phyloP scores from a whole-genome alignment of 2,113 vertebrate genomes.

The Antigone vipio region DNA sequence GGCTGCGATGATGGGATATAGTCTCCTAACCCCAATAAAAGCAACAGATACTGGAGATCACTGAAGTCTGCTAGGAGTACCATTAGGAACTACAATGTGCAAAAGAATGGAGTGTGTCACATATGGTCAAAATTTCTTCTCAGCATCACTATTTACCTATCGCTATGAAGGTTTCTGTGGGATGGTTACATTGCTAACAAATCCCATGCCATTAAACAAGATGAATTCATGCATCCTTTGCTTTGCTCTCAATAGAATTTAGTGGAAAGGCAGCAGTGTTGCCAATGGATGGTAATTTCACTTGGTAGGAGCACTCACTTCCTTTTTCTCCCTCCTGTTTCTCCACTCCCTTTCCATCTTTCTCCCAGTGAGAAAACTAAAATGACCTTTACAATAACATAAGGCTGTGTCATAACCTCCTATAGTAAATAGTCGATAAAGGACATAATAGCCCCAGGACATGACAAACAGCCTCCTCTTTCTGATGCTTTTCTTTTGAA shows the following conservation, averaged over 20 bases:
- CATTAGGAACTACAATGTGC: not conserved
- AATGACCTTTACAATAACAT: not conserved
- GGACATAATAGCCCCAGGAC: not conserved
- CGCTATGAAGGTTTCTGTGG: not conserved
- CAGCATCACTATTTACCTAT: not conserved
- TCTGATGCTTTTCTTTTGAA: not conserved
- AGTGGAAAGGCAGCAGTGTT: not conserved
- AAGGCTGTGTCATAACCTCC: not conserved
- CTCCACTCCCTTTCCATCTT: not conserved
- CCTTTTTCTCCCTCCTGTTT: not conserved
- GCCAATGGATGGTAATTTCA: not conserved
- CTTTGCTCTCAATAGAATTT: not conserved
- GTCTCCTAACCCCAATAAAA: not conserved
- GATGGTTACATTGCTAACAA: not conserved
- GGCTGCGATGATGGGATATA: not conserved
- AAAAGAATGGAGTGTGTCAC: not conserved
- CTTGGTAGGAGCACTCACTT: not conserved
- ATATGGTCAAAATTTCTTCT: not conserved
- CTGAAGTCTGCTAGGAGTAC: not conserved
- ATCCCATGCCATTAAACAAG: not conserved
- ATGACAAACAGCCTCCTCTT: not conserved
- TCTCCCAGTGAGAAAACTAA: not conserved
- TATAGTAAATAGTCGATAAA: not conserved
- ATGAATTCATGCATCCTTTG: not conserved
- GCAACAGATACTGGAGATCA: not conserved